Conservation (phyloP, 2,113 vertebrate genomes). For the Actenoides lindsayi region DNA sequence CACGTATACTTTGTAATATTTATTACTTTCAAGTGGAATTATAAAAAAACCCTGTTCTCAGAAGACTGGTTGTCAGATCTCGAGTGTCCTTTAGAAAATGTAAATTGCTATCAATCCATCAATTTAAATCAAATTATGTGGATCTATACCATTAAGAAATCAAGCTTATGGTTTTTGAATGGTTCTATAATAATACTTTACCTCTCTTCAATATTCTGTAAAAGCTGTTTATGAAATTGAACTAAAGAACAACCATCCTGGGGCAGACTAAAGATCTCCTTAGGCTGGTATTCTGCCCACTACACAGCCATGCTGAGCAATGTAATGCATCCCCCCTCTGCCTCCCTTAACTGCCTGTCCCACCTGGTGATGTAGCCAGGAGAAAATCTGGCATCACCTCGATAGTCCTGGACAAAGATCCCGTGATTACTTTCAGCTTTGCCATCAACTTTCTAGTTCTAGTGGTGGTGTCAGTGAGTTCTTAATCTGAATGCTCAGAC, state of each 20-base stretch:
- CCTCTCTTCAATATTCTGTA: background rate
- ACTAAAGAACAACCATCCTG: background rate
- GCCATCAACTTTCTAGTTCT: background rate
- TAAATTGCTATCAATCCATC: background rate
- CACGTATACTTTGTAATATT: background rate
- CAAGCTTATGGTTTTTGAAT: background rate
- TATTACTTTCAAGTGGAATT: background rate
- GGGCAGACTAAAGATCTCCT: background rate
- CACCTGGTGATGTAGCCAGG: background rate
- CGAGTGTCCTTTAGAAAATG: background rate
- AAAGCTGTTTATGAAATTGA: background rate
- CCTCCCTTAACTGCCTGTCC: background rate
- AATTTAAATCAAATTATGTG: background rate
- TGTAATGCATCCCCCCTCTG: background rate
- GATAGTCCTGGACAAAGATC: background rate
- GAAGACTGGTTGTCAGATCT: background rate
- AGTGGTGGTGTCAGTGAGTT: background rate
- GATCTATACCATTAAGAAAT: background rate
- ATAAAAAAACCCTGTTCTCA: background rate
- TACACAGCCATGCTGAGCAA: background rate
- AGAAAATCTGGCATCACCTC: background rate
- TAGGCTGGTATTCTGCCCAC: background rate
- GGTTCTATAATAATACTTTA: background rate
- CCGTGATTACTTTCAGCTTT: background rate
- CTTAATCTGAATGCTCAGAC: background rate